Conservation (phyloP, 2,888 invertebrate genomes). For the Patella depressa region DNA sequence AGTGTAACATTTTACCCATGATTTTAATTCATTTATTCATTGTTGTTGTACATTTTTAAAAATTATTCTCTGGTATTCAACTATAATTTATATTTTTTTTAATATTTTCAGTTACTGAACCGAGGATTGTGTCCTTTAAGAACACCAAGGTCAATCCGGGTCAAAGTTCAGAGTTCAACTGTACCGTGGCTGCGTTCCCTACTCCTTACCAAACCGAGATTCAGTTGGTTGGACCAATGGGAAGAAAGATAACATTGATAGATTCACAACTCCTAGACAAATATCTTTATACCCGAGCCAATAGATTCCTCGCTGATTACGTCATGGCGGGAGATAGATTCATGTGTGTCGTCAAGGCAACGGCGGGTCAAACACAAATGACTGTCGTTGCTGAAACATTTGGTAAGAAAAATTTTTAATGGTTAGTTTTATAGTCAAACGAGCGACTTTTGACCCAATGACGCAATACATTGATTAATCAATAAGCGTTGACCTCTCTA, state of each 20-base stretch:
- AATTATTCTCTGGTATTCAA: no score
- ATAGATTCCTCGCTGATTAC: slow-evolving; percentile 49
- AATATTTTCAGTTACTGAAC: slow-evolving; percentile 52
- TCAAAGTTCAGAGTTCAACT: slow-evolving; percentile 56
- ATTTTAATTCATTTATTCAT: no score
- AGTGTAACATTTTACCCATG: no score
- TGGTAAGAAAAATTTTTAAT: slow-evolving; percentile 41
- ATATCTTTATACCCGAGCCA: slow-evolving; percentile 53
- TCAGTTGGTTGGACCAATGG: slow-evolving; percentile 43
- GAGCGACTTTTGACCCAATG: no score
- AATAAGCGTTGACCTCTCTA: no score
- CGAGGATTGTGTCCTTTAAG: slow-evolving; percentile 55
- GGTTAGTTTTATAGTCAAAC: not conserved
- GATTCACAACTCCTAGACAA: slow-evolving; percentile 46
- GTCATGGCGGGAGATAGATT: slow-evolving; percentile 52
- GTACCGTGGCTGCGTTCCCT: slow-evolving; percentile 61
- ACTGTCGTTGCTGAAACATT: slow-evolving; percentile 52
- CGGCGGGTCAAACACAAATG: slow-evolving; percentile 53
- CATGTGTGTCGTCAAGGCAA: slow-evolving; percentile 53
- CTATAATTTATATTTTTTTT: no score
- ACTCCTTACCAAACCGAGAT: slow-evolving; percentile 55
- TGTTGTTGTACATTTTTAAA: no score
- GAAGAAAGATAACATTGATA: slow-evolving; percentile 44
- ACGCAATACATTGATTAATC: no score
- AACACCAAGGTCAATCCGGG: slow-evolving; percentile 59